Percentiles rank a stretch among this genome's conserved stretches.
phyloP scores from a whole-genome alignment of 2,113 vertebrate genomes.

The Oriolus oriolus region DNA sequence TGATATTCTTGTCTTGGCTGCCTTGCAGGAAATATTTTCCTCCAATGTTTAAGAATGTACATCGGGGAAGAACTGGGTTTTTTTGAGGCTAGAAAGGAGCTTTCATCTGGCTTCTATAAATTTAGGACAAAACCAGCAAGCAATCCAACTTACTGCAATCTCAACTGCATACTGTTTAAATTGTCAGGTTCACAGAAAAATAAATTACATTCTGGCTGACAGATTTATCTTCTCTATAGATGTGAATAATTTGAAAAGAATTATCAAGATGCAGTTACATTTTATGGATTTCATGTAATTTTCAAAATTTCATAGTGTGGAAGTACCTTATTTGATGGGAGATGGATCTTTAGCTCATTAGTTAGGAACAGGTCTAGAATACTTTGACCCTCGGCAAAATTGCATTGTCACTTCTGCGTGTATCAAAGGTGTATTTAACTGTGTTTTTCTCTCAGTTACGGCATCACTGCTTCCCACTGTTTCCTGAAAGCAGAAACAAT shows the following conservation, averaged over 20 bases:
- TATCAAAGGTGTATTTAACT: neutral
- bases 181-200: neutral
- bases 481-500: constrained; percentile 9
- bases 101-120: neutral
- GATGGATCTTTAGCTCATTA: neutral
- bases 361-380: neutral
- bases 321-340: neutral
- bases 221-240: neutral
- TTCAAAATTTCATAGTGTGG: neutral
- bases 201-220: neutral
- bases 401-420: neutral
- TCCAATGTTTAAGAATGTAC: neutral
- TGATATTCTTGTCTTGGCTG: neutral
- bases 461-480: neutral
- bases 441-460: neutral
- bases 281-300: neutral
- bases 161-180: neutral
- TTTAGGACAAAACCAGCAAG: neutral
- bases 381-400: constrained; percentile 7
- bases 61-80: neutral
- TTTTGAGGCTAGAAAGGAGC: neutral
- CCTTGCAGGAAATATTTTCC: neutral
- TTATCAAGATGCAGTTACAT: neutral
- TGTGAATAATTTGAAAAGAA: neutral
- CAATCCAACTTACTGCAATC: neutral